Evolutionary conservation across 2,797 vertebrate species (phyloP), one percentile per base, ranked within the genome.

Genomic region (Platalea minor): DNA sequence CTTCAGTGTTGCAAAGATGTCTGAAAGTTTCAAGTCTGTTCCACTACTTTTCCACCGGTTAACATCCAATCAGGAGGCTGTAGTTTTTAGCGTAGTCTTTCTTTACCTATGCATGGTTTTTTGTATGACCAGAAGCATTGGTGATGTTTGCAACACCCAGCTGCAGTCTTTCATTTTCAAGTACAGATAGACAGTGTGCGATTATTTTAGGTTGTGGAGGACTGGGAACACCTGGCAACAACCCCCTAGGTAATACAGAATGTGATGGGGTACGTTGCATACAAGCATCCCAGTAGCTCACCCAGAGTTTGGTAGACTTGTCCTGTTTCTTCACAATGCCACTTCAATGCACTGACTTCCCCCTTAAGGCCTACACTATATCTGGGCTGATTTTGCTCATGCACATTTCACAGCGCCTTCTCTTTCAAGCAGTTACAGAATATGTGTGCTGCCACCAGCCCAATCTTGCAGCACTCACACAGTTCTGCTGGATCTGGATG

Each of bases 401-500:
- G 74, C 64, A 45, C 37, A 9, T 89, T 61, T 94, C 68, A 48
- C 68, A n/a, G 57, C 7, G 35, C 69, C n/a, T 81, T 50, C 75
- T 84, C 65, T 82, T 89, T 91, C 75, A 89, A 85, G 33, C 79
- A 29, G 6, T n/a, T 45, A 56, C 28, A 89, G 72, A 92, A 77
- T 2, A 74, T 1, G 3, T n/a, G 31, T 37, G 56, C 89, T 77
- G 87, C 93, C 0, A 2, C 91, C 95, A 94, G 61, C 69, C 53
- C 54, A 33, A n/a, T 60, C 73, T 46, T 67, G 76, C 77, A 91
- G 61, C 80, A 56, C 63, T 84, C 46, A 45, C 53, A 60, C 21
- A 70, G 31, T 80, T 91, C 81, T 95, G 79, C 90, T 77, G 70
- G 77, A 73, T 60, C 54, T 79, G 64, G 85, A 85, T 4, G 46